Base-by-base conservation (phyloP, 2,888 invertebrate genomes). In the Dasypogon diadema region DNA sequence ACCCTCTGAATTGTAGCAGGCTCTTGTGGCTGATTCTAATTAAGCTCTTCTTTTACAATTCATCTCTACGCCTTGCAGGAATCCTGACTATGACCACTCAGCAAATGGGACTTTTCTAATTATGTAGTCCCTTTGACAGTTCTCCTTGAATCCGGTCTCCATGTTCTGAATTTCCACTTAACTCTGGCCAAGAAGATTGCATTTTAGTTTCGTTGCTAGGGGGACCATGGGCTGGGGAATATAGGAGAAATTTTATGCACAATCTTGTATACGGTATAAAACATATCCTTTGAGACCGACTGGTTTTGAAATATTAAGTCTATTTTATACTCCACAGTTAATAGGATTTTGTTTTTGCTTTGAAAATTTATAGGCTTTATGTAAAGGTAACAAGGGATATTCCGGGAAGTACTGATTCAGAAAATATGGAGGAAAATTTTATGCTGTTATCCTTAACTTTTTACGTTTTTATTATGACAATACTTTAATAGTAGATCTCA, bases 91-190 rank as follows among this genome's bases (percentile, higher is more conserved):
- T 30, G 34, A 54, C 51, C 30, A 18, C 56, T 48, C 12, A 70
- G 26, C 26, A 54, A 51, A 30, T 16, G 18, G 18, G 37, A 30
- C 26, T n/a, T n/a, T 18, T 70, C 34, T 70, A 70, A 70, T 70
- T 70, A 54, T 26, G 10, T 54, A 70, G 34, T 70, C 54, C 26
- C 54, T 70, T 70, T 70, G 70, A 70, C 21, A 70, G 70, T 54
- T 54, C 14, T 54, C 34, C 21, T 68, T 70, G 70, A 51, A 54
- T 30, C 42, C 34, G 16, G 34, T 26, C 58, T 6, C 46, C 48
- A 24, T 65, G 24, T 46, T 65, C 46, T 0, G 16, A 46, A 46
- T 65, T 65, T 46, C 48, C 46, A 46, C 46, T 65, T n/a, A 14
- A 65, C 42, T 60, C 21, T 65, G 18, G 8, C 14, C 46, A 22